Conservation (phyloP, 1,140 invertebrate genomes). For the Zaprionus kolodkinae region DNA sequence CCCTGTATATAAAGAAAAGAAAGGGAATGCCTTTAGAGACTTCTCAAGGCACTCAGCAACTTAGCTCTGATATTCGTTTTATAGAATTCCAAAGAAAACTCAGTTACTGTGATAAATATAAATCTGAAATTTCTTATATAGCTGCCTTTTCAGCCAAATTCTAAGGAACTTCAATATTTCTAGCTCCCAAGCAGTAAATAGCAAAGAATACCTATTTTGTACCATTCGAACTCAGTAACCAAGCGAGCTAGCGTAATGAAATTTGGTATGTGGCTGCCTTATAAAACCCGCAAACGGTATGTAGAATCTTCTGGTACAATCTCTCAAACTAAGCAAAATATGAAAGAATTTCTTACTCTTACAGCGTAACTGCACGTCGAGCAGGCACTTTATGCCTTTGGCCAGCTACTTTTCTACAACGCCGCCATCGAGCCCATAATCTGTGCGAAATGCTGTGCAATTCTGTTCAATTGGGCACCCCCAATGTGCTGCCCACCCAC, state of each 20-base stretch:
- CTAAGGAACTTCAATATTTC: not conserved
- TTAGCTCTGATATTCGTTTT: too few relatives aligned
- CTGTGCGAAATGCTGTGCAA: slow-evolving; percentile 50
- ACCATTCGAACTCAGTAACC: not conserved
- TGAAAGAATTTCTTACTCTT: not conserved
- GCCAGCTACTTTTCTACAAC: slow-evolving; percentile 2
- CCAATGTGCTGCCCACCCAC: not conserved
- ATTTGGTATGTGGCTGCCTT: not conserved
- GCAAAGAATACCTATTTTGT: not conserved
- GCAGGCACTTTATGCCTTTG: not conserved
- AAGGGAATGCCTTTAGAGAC: too few relatives aligned
- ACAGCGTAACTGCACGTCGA: slow-evolving; percentile 15
- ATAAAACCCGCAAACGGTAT: not conserved
- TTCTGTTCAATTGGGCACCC: slow-evolving; percentile 45
- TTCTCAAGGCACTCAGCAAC: not conserved
- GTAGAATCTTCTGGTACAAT: not conserved
- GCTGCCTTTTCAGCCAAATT: not conserved
- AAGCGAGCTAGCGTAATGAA: not conserved
- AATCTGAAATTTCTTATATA: not conserved
- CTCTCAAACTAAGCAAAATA: too few relatives aligned
- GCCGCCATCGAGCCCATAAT: slow-evolving; percentile 44
- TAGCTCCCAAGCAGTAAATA: not conserved
- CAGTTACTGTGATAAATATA: not conserved
- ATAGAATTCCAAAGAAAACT: too few relatives aligned
- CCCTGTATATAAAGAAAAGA: not conserved